Percentiles rank a stretch among this genome's conserved stretches.
Conservation (phyloP, 2,888 invertebrate species). For the Coleophora flavipennella region DNA sequence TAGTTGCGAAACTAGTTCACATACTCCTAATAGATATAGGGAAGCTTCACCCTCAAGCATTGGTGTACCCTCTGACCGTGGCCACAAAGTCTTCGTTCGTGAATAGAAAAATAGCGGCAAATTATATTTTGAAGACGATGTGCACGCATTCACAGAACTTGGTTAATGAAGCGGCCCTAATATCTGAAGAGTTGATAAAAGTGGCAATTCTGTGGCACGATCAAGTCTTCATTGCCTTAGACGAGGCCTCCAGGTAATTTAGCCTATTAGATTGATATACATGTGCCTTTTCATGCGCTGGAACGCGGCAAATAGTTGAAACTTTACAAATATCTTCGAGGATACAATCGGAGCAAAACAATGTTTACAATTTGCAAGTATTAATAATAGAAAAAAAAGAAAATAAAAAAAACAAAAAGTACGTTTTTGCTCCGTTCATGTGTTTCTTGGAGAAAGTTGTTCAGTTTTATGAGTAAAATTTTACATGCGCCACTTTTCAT, state of each 20-base stretch:
- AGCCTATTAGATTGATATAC: too few species aligned
- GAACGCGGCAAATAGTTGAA: too few species aligned
- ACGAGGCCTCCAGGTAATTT: constrained; percentile 84
- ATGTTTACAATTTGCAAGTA: too few species aligned
- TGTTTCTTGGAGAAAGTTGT: too few species aligned
- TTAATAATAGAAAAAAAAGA: not conserved
- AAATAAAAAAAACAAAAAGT: not conserved
- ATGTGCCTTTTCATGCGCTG: too few species aligned
- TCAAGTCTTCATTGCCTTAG: constrained; percentile 84
- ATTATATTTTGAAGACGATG: constrained; percentile 95
- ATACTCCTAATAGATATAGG: constrained; percentile 96
- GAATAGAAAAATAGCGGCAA: constrained; percentile 89
- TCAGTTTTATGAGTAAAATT: too few species aligned
- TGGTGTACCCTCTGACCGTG: constrained; percentile 97
- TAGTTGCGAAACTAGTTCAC: constrained; percentile 93
- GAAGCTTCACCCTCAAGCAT: constrained; percentile 96
- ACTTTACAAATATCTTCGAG: too few species aligned
- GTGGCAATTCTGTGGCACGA: constrained; percentile 99
- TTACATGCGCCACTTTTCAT: too few species aligned
- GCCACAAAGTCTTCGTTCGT: constrained; percentile 94
- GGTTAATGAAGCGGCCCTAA: constrained; percentile 95
- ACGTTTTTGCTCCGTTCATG: too few species aligned
- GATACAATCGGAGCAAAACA: too few species aligned
- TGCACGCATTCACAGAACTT: constrained; percentile 92
- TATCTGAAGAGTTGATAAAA: constrained; percentile 95